These are phyloP conservation scores for Buceros bicornis DNA, from an alignment of 2,797 vertebrate species.

Conservation along the genomic window DNA sequence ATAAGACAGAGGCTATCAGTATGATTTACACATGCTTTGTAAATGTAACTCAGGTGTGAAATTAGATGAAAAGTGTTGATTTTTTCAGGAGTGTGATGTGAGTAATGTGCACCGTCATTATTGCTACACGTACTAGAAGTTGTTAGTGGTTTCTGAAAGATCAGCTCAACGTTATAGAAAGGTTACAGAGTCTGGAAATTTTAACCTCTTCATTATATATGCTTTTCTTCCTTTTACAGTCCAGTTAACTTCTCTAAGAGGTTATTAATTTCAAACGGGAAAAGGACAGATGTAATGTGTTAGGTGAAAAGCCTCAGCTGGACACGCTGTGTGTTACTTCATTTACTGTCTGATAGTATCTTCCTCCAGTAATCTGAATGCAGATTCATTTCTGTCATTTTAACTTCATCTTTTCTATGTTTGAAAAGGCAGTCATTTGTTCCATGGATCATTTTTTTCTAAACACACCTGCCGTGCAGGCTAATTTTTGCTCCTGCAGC, in stretches of 20 bases:
- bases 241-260: not conserved
- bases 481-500: not conserved
- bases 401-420: constrained; percentile 10
- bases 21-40: not conserved
- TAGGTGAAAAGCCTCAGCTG: not conserved
- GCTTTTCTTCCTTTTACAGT: not conserved
- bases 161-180: not conserved
- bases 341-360: not conserved
- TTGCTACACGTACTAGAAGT: not conserved
- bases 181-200: not conserved
- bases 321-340: not conserved
- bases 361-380: not conserved
- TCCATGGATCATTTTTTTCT: not conserved
- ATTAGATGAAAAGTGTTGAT: not conserved
- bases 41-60: constrained; percentile 1
- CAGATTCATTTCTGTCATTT: constrained; percentile 10
- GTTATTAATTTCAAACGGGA: not conserved
- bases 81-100: not conserved
- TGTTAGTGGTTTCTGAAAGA: constrained; percentile 28
- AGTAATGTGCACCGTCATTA: not conserved
- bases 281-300: not conserved
- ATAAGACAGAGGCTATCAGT: not conserved
- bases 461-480: not conserved
- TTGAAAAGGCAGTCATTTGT: not conserved
- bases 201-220: not conserved